Evolutionary conservation across 2,888 invertebrate species (phyloP), one percentile per base, ranked within the genome.

Genomic region (Trypoxylon attenuatum): DNA sequence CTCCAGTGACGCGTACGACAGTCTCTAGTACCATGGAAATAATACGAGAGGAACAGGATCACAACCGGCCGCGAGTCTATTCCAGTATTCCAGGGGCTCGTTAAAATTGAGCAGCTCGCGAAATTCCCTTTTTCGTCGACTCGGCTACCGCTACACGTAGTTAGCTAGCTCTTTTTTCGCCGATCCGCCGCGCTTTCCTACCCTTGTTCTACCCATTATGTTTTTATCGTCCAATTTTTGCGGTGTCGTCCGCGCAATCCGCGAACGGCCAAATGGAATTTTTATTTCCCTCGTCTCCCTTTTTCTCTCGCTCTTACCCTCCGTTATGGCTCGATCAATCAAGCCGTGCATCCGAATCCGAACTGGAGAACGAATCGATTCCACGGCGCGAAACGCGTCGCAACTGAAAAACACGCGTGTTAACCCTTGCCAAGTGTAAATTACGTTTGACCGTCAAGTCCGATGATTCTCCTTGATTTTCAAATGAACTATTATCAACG

Each of bases 1-100:
- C 73, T 63, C 13, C 33, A 33, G 33, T n/a, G 2, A n/a, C 4
- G 33, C 33, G n/a, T n/a, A n/a, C n/a, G n/a, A n/a, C n/a, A n/a
- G n/a, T n/a, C n/a, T n/a, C n/a, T n/a, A n/a, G n/a, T n/a, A n/a
- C n/a, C n/a, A n/a, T n/a, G n/a, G n/a, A n/a, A n/a, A n/a, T n/a
- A n/a, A n/a, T n/a, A n/a, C n/a, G n/a, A n/a, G n/a, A n/a, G n/a
- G n/a, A n/a, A n/a, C n/a, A n/a, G n/a, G n/a, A n/a, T 82, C 78
- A 73, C 79, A 76, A 77, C 76, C 73, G 73, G 77, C 81, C 76
- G 74, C 78, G 77, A 70, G 77, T 79, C 77, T 76, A 68, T 18
- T 22, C 15, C 21, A n/a, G 10, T 71, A 65, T 76, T 63, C 73
- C 67, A 66, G 58, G 62, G 61, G 73, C 77, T 75, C 79, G 79